Evolutionary conservation across 2,888 invertebrate genomes (phyloP).

Genomic region (Eupithecia abbreviata): DNA sequence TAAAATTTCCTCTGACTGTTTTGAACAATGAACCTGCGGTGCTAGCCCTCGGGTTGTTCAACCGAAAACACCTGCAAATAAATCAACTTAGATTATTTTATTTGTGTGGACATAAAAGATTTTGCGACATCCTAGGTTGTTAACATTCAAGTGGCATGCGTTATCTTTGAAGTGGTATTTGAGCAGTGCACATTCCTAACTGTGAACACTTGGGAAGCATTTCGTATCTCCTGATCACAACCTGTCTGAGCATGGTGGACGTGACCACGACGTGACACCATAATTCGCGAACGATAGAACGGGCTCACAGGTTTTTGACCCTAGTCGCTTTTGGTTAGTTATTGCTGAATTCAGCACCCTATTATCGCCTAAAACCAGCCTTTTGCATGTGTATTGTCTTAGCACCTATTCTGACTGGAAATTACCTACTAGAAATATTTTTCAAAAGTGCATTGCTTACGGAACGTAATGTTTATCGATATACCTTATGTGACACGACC

Average conservation of each 20-base stretch:
- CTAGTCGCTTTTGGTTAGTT: constrained; percentile 64
- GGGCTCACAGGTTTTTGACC: constrained; percentile 57
- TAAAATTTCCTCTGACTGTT: constrained; percentile 71
- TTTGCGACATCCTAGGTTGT: constrained; percentile 24
- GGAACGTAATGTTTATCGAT: neutral
- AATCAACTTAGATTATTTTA: constrained; percentile 13
- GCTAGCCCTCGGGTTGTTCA: constrained; percentile 41
- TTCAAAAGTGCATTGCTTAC: too few species aligned
- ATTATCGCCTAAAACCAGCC: neutral
- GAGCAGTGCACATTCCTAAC: constrained; percentile 51
- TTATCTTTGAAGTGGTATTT: constrained; percentile 19
- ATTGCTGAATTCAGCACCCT: neutral
- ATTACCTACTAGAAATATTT: too few species aligned
- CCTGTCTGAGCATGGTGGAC: constrained; percentile 19
- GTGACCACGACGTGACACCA: constrained; percentile 35
- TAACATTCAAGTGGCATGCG: constrained; percentile 22
- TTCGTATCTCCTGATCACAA: constrained; percentile 55
- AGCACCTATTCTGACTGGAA: neutral
- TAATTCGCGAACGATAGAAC: constrained; percentile 50
- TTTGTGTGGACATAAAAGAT: constrained; percentile 2
- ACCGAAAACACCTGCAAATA: constrained; percentile 27
- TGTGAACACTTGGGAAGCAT: constrained; percentile 58
- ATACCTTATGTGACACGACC: neutral
- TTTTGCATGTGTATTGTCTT: neutral
- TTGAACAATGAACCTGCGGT: constrained; percentile 72